phyloP scores from a whole-genome alignment of 2,113 vertebrate genomes.

The Vireo altiloquus region DNA sequence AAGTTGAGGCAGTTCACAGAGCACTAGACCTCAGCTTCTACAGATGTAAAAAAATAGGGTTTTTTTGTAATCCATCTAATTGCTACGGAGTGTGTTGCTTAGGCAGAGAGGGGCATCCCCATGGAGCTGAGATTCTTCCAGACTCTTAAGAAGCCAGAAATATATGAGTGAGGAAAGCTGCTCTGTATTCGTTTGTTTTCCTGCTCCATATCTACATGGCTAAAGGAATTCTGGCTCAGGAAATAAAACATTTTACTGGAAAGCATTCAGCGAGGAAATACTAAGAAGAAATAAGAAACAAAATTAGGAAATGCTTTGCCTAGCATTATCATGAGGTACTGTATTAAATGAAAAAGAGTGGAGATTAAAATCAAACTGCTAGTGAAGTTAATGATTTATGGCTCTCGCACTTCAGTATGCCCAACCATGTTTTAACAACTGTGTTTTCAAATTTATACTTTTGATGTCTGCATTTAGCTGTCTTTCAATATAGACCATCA shows the following conservation, averaged over 20 bases:
- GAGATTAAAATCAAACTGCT: neutral
- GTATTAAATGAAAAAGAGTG: neutral
- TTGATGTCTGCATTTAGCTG: neutral
- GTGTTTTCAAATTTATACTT: neutral
- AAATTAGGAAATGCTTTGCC: neutral
- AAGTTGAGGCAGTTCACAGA: neutral
- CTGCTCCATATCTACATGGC: accelerated
- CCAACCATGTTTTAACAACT: neutral
- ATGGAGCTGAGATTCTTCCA: neutral
- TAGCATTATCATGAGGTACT: neutral
- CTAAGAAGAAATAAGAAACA: neutral
- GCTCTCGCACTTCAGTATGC: neutral
- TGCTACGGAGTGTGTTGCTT: neutral
- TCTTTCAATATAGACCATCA: neutral
- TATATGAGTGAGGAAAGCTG: neutral
- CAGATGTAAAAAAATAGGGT: neutral
- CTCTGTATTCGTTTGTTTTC: neutral
- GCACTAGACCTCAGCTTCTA: neutral
- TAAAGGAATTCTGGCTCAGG: neutral
- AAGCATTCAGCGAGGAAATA: neutral
- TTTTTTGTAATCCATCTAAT: neutral
- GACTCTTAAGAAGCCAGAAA: neutral
- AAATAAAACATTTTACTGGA: conserved; percentile 12
- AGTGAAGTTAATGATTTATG: conserved; percentile 4
- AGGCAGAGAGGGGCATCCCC: neutral